Base-by-base conservation (phyloP, 2,113 vertebrate species). In the Suricata suricatta region DNA sequence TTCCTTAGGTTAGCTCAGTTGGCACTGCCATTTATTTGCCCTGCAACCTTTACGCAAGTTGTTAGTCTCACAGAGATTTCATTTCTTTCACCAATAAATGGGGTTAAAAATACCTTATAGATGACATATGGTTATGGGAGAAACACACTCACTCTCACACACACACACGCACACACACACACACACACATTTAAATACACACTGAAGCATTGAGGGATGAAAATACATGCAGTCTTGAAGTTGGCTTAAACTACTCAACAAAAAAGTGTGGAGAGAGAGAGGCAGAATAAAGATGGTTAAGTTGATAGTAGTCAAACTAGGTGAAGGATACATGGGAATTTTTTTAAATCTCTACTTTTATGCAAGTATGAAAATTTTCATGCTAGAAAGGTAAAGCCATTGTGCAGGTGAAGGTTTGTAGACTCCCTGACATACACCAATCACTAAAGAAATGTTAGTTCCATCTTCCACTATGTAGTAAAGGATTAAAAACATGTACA, bases 141-240 rank as follows among this genome's bases (percentile, higher is more conserved):
- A 50, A 77, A 4, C 57, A 35, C 41, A 8, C 25, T 35, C n/a
- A 4, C 10, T 8, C 44, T 6, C 27, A 44, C n/a, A 3, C 5
- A 6, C 6, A 11, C 54, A 31, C 27, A 8, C 41, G 5, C 25
- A 41, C n/a, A 4, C 10, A 11, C 44, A 8, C 27, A 44, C n/a
- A 3, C 5, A 6, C 6, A 11, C 54, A 31, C 27, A 8, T 69
- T 29, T 68, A 74, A 35, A 71, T 60, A 15, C 38, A 95, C 5
- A 33, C 60, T 86, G 29, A 89, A 68, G 19, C 25, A 84, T 84
- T 74, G 50, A 84, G 29, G 21, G 29, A 9, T 93, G 29, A 96
- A 96, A 92, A 96, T 71, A 69, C 35, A 50, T 66, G 89, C 64
- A n/a, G 72, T 76, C 71, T 96, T 60, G 57, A 88, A 95, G 3